A percentile compares a stretch with the other conserved stretches of the same genome.
Conservation (phyloP, 2,888 invertebrate species). For the Tipula lateralis region DNA sequence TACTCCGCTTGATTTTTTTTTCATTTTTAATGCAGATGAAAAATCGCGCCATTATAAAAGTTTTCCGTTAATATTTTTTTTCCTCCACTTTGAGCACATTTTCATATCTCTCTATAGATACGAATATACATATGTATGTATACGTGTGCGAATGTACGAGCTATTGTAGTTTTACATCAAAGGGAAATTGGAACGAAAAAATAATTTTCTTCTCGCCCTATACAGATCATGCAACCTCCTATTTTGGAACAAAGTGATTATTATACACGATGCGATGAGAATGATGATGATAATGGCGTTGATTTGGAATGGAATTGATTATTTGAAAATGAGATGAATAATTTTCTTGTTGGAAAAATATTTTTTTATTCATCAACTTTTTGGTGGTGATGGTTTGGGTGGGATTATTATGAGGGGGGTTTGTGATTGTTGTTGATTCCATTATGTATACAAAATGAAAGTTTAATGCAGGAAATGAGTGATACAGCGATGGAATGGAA, state of each 20-base stretch:
- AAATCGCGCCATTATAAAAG: not conserved
- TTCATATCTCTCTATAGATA: not conserved
- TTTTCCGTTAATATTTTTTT: not conserved
- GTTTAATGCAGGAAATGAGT: not conserved
- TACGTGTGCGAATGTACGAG: not conserved
- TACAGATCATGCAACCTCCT: not conserved
- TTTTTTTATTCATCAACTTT: no score
- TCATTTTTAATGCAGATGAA: not conserved
- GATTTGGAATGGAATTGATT: not conserved
- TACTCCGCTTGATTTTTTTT: not conserved
- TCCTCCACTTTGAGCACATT: not conserved
- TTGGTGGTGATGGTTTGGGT: not conserved
- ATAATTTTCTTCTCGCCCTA: not conserved
- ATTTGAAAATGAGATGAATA: slow-evolving; percentile 5
- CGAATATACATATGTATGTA: not conserved
- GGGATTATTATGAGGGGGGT: not conserved
- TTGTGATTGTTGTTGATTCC: not conserved
- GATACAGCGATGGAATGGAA: not conserved
- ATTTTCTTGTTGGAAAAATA: not conserved
- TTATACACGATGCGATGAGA: not conserved
- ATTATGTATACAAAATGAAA: not conserved
- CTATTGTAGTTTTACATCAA: not conserved
- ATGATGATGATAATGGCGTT: not conserved
- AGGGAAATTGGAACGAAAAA: not conserved
- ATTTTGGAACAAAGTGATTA: slow-evolving; percentile 5